Evolutionary conservation across 2,113 vertebrate genomes (phyloP), one percentile per base, ranked within the genome.

Genomic region (Xiphias gladius): DNA sequence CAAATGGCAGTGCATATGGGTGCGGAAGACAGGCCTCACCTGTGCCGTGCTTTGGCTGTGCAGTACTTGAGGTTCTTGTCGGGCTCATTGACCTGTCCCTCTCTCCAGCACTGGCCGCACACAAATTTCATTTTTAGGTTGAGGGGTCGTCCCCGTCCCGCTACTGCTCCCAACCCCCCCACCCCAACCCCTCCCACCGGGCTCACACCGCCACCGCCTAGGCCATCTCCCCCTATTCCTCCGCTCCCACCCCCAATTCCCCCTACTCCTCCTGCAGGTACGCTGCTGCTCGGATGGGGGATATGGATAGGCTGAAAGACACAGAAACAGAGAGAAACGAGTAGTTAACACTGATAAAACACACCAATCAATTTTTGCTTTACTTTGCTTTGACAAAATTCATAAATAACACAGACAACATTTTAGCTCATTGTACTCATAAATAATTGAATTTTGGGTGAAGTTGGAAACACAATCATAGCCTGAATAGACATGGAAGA

Each of bases 81-180:
- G 0, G 97, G 97, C 89, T 99, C 97, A 19, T 98, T 97, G 89
- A 99, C 97, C 89, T 99, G 97, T 57, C 98, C 98, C 0, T 99
- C 99, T 71, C 97, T 96, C 97, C 98, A 99, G 92, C 98, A 99
- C 91, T 99, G 98, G 68, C 98, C 97, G 30, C 98, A 99, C 64
- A 99, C 98, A 80, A 99, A 99, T 95, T 98, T 99, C 97, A 99
- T 99, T 93, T 99, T 98, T 76, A 99, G 95, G 89, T 96, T 96
- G 43, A 96, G 90, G 35, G 95, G 95, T 1, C 92, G 86, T 11
- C 92, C 86, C 71, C 93, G 76, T 26, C 91, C 83, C 0, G 73
- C 68, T 1, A 77, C 91, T 0, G 87, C 89, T 46, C 89, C 92
- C 16, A 94, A 72, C 1, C 91, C 90, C 2, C 91, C 86, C 17